Base-by-base conservation (phyloP, 1,140 invertebrate genomes). In the Mizuhopecten yessoensis region DNA sequence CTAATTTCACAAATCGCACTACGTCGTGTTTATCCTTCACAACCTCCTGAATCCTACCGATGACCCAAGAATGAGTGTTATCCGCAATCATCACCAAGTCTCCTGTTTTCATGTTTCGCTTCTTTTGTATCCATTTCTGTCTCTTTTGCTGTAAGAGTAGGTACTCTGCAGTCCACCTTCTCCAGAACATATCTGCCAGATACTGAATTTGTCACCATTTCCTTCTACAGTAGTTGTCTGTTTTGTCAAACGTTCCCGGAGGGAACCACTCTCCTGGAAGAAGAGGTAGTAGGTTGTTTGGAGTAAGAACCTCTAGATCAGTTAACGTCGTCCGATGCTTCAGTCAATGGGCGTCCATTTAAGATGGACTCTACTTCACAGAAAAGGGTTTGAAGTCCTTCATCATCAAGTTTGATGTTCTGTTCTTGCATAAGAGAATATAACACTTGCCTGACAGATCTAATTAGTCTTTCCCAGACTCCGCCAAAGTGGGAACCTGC, bases 401-500 rank as follows among this genome's bases (percentile, higher is more conserved):
- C 92, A 89, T 94, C 91, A 45, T 90, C 87, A 17, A 93, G 13
- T 23, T 29, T 33, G 34, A 89, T 87, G 1, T 11, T 90, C 34
- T 90, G 91, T 87, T 93, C 91, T 42, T 89, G 57, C 34, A 89
- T 34, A 0, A 92, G 34, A 17, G 87, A 90, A 34, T 87, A 89
- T 90, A 95, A 92, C 87, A 91, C 93, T 87, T 89, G 34, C 93
- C 92, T 95, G 5, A 39, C 94, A n/a, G n/a, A n/a, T n/a, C n/a
- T n/a, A 10, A 95, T 95, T 49, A 93, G 94, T 89, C 92, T 91
- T 87, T 97, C 94, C 96, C 92, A 97, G 34, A 94, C 92, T 7
- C 96, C 96, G 87, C 96, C 96, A 49, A 96, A 95, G 89, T 96
- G 95, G 7, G 95, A 95, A 23, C 94, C 94, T 86, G 92, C 87